These are phyloP conservation scores for Protonibea diacanthus DNA, from an alignment of 2,797 vertebrate species.

Conservation along the genomic window DNA sequence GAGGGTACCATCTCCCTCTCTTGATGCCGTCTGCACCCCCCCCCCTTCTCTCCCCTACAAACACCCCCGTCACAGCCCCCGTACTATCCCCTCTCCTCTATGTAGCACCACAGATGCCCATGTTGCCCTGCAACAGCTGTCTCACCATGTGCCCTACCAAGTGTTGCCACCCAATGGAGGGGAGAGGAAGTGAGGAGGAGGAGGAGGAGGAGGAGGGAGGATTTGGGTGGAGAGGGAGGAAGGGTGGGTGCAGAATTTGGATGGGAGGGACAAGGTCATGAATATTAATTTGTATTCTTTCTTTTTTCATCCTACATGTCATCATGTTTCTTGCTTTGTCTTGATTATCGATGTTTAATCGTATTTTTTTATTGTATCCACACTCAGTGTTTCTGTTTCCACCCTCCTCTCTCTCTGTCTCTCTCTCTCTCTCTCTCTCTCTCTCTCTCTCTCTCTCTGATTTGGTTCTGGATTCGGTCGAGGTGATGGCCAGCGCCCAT, in stretches of 20 bases:
- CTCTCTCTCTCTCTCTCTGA: background rate
- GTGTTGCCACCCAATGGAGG: constrained; percentile 86
- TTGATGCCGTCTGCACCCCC: constrained; percentile 58
- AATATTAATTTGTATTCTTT: constrained; percentile 76
- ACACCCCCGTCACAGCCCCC: constrained; percentile 36
- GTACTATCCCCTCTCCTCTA: constrained; percentile 67
- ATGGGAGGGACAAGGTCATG: constrained; percentile 77
- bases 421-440: constrained; percentile 43
- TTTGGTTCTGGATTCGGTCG: constrained; percentile 65
- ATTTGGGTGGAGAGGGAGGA: constrained; percentile 58
- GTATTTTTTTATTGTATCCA: constrained; percentile 25
- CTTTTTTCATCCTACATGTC: constrained; percentile 36
- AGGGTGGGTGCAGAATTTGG: constrained; percentile 69
- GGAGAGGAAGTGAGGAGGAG: constrained; percentile 80
- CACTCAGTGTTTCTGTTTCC: constrained; percentile 38
- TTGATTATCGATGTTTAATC: constrained; percentile 29
- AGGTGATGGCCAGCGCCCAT: constrained; percentile 74
- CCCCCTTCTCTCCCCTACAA: constrained; percentile 1
- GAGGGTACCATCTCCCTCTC: constrained; percentile 37
- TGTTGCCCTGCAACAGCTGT: constrained; percentile 90
- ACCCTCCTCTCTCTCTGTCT: constrained; percentile 25
- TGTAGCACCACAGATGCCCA: constrained; percentile 86
- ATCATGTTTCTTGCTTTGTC: constrained; percentile 40
- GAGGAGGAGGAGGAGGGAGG: constrained; percentile 71
- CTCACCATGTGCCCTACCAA: constrained; percentile 90